Conservation (phyloP, 2,888 invertebrate species). For the Cosmia trapezina region DNA sequence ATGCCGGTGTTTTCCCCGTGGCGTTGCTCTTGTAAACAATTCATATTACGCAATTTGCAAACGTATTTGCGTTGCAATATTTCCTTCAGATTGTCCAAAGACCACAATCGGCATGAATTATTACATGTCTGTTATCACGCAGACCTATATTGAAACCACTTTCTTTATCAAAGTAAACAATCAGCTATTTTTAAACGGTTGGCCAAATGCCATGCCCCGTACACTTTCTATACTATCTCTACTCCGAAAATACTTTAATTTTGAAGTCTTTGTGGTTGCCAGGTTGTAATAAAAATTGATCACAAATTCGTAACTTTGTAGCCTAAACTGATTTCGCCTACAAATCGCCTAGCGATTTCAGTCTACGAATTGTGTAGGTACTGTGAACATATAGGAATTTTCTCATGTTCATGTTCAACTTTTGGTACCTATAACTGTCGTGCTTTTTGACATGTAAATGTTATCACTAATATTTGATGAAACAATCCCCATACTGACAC, state of each 20-base stretch:
- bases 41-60: conserved; percentile 63
- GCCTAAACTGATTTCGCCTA: conserved; percentile 11
- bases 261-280: conserved; percentile 40
- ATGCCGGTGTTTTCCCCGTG: conserved; percentile 44
- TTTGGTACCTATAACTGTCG: background rate
- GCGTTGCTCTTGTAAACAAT: conserved; percentile 70
- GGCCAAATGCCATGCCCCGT: conserved; percentile 63
- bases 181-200: conserved; percentile 63
- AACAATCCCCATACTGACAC: background rate
- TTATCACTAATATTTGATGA: conserved; percentile 2
- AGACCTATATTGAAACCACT: conserved; percentile 68
- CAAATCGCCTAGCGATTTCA: background rate
- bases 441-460: background rate
- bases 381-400: background rate
- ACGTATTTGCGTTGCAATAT: conserved; percentile 44
- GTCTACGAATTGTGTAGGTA: background rate
- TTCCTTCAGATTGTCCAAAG: conserved; percentile 40
- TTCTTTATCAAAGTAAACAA: conserved; percentile 73
- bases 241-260: conserved; percentile 49
- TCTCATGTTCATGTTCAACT: too few relatives aligned
- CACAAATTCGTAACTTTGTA: conserved; percentile 20
- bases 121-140: conserved; percentile 53
- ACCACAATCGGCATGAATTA: conserved; percentile 11
- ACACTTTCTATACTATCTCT: conserved; percentile 62
- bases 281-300: conserved; percentile 34